Percentiles rank a stretch among this genome's conserved stretches.
Evolutionary conservation across 2,888 invertebrate species (phyloP).

Genomic region (Diaphora mendica): DNA sequence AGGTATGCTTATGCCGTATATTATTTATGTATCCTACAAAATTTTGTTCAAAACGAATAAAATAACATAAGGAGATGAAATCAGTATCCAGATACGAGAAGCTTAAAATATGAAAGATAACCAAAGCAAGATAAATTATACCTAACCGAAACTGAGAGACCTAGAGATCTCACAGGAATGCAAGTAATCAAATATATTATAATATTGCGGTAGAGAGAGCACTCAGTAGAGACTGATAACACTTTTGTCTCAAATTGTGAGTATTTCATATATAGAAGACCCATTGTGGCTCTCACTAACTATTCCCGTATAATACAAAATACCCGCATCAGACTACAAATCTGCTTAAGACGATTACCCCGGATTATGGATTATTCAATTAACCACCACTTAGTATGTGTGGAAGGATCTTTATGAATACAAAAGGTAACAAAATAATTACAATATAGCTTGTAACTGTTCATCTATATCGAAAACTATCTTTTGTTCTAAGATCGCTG

Average conservation of each 20-base stretch:
- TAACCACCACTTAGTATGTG: slow-evolving; percentile 16
- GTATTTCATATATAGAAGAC: not conserved
- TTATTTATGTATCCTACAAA: too few species aligned
- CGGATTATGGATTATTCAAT: slow-evolving; percentile 32
- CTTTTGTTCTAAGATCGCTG: slow-evolving; percentile 16
- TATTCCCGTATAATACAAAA: slow-evolving; percentile 33
- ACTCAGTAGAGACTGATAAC: too few species aligned
- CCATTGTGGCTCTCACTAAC: slow-evolving; percentile 24
- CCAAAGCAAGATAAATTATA: not conserved
- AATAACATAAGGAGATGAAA: not conserved
- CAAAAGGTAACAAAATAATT: slow-evolving; percentile 1
- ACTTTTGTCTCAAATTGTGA: too few species aligned
- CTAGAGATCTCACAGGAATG: not conserved
- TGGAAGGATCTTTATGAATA: slow-evolving; percentile 5
- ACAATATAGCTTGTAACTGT: slow-evolving; percentile 5
- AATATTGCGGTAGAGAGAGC: too few species aligned
- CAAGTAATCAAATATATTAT: not conserved
- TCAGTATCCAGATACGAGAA: not conserved
- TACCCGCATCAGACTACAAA: slow-evolving; percentile 23
- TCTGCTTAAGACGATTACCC: slow-evolving; percentile 29
- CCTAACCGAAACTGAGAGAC: not conserved
- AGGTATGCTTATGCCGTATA: too few species aligned
- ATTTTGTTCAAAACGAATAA: too few species aligned
- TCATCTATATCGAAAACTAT: slow-evolving; percentile 6
- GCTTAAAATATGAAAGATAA: not conserved